These are phyloP conservation scores for Poicephalus meyeri DNA, from an alignment of 2,113 vertebrate species.

Conservation along the genomic window DNA sequence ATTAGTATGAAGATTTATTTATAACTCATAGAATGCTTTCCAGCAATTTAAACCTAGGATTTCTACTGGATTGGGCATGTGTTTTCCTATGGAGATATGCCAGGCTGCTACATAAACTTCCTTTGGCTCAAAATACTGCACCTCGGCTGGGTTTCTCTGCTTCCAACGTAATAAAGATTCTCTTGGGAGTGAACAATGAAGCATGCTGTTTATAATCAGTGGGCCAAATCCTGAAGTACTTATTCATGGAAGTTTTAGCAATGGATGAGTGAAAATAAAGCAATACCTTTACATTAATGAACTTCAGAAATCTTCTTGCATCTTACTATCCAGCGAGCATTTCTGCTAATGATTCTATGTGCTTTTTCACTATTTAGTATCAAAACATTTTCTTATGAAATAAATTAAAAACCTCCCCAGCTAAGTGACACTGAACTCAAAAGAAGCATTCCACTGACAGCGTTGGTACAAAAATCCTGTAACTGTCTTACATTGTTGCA, in stretches of 20 bases:
- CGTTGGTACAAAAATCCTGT: rapidly evolving
- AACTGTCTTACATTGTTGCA: background rate
- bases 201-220: background rate
- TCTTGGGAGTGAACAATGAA: background rate
- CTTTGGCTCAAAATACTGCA: background rate
- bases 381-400: background rate
- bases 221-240: background rate
- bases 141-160: background rate
- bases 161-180: background rate
- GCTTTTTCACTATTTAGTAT: background rate
- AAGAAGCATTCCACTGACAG: background rate
- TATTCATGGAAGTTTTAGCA: background rate
- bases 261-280: background rate
- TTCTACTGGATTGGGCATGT: background rate
- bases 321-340: background rate
- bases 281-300: background rate
- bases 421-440: background rate
- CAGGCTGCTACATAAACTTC: constrained; percentile 8
- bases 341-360: background rate
- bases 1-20: background rate
- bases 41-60: background rate
- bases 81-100: background rate
- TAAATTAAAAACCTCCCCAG: background rate
- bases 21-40: background rate
- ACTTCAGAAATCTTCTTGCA: background rate